Base-by-base conservation (phyloP, 2,113 vertebrate genomes). In the Thryonomys swinderianus region DNA sequence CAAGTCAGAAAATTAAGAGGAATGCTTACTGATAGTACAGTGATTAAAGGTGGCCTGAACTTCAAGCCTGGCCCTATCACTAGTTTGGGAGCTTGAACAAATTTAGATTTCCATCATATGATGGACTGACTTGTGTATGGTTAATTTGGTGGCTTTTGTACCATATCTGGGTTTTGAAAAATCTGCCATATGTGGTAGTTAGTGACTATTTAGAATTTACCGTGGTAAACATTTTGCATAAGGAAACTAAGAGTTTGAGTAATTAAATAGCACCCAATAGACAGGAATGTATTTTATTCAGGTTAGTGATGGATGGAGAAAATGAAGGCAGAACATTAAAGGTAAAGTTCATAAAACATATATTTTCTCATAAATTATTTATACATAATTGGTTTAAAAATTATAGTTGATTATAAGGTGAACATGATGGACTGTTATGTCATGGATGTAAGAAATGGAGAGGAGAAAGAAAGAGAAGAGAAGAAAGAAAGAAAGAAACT, bases 341-440 rank as follows among this genome's bases (percentile, higher is more conserved):
- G 85, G 4, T 53, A 62, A 93, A 95, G 4, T 84, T 94, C 7
- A 25, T 85, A 62, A 90, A 69, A 82, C 40, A 69, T 66, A 9
- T 79, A 80, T 81, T 93, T 94, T 73, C 69, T 88, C 81, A 66
- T 45, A 90, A 83, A 27, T 79, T 9, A 34, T 94, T 95, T 66
- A 8, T 42, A 30, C 73, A 82, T 79, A 85, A 59, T 88, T 85
- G 5, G 45, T 76, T 17, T 88, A 42, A 37, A 82, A 7, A 13
- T 97, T 85, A 94, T 95, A 53, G 9, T 88, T 83, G 55, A 66
- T 45, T 67, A 7, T 79, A 34, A 85, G n/a, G n/a, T 88, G 25
- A 91, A 79, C 74, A 25, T 23, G 42, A 74, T 57, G n/a, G 34
- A 34, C 85, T 71, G 32, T 85, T 55, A 82, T 37, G 12, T 55